These are phyloP conservation scores for Mactra quadrangularis DNA, from an alignment of 1,140 invertebrate genomes.

Conservation along the genomic window DNA sequence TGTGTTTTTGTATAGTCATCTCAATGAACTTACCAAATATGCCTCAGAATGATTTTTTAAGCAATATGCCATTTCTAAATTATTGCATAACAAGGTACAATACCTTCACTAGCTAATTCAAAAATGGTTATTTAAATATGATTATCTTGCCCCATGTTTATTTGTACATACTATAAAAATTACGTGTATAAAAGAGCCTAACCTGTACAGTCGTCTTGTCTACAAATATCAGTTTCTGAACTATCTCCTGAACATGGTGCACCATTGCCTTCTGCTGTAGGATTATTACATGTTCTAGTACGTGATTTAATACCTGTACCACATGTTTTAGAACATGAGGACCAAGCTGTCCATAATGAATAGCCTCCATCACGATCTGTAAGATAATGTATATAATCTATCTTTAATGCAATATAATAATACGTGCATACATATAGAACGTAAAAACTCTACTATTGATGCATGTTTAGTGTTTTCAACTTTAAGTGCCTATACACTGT, in stretches of 20 bases:
- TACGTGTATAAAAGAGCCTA: too few relatives aligned
- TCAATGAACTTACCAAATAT: too few relatives aligned
- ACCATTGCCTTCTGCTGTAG: conserved; percentile 55
- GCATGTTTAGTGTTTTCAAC: too few relatives aligned
- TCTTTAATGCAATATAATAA: conserved; percentile 84
- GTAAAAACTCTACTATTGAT: not conserved
- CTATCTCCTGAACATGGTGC: conserved; percentile 47
- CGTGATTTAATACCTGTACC: conserved; percentile 59
- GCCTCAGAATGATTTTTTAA: too few relatives aligned
- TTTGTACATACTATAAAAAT: too few relatives aligned
- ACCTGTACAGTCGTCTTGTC: conserved; percentile 41
- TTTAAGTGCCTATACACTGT: too few relatives aligned
- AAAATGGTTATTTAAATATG: too few relatives aligned
- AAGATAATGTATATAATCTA: conserved; percentile 20
- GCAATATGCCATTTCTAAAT: too few relatives aligned
- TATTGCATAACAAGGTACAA: too few relatives aligned
- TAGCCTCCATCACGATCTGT: conserved; percentile 60
- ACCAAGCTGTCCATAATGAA: conserved; percentile 46
- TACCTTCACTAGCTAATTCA: too few relatives aligned
- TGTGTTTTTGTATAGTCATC: too few relatives aligned
- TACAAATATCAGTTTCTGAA: conserved; percentile 44
- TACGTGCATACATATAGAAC: conserved; percentile 77
- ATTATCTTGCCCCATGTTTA: too few relatives aligned
- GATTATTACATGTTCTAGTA: conserved; percentile 61
- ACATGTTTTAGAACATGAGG: conserved; percentile 67